Evolutionary conservation across 2,888 invertebrate genomes (phyloP), one percentile per base, ranked within the genome.

Genomic region (Leptogaster cylindrica): DNA sequence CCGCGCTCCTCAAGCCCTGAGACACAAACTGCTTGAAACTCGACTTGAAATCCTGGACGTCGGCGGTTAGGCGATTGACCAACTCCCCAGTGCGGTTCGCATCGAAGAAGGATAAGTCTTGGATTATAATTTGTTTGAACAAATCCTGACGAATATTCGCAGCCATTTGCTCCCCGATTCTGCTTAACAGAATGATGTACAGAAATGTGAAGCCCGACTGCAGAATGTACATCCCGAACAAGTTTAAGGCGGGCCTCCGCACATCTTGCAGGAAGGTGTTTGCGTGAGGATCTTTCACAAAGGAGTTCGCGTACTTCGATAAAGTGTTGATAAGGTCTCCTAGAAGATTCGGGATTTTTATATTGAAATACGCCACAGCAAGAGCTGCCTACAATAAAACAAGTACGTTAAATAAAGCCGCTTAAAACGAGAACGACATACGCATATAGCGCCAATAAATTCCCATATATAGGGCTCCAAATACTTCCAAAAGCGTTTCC

Each of bases 11-110:
- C 27, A 98, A 80, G 1, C 97, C 97, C 75, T 96, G 96, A 1
- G 97, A 93, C 48, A 98, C 88, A 20, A 92, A 91, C 75, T 92
- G 88, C 78, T 98, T 98, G 77, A 98, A 97, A 1, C 93, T 91
- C 74, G 96, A 95, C 82, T 98, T 98, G 78, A 98, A 97, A 76
- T 97, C 97, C 79, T 98, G 97, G 6, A 97, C 89, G 82, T 98
- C 97, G 48, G 91, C 88, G 23, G 96, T 96, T 70, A 97, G 82
- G 74, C 95, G 89, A 79, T 94, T 95, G 6, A 96, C 87, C 46
- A 97, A 85, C 81, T 97, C 97, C 0, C 97, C 97, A 0, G 95
- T 95, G 75, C 93, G 88, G 77, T 94, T 91, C 73, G 85, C 84
- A 79, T 97, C 97, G 80, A 95, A 97, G 80, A 97, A 97, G 6